Base-by-base conservation (phyloP, 2,888 invertebrate species). In the Brachylomia viminalis region DNA sequence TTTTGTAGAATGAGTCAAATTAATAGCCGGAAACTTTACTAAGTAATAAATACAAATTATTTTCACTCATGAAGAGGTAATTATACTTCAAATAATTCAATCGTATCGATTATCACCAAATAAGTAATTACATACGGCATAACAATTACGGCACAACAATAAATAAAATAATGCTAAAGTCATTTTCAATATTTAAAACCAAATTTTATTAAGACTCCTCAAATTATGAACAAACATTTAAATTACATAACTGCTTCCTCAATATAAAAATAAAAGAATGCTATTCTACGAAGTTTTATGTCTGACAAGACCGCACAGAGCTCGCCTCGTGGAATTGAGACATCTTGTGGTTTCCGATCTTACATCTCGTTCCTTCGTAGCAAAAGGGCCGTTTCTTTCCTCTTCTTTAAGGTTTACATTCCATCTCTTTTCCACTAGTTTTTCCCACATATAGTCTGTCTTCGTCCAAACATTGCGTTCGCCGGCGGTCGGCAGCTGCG, bases 341-440 rank as follows among this genome's bases (percentile, higher is more conserved):
- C 96, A 96, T 96, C 96, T 96, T 96, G 96, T 96, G 96, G 96
- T 96, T 96, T 96, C 95, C 95, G 95, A 96, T 96, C 93, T 90
- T 89, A 87, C 92, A 91, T 96, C 96, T 91, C 94, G 94, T 93
- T 96, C 93, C 88, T 87, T 88, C 96, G 86, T 86, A 87, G 80
- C 79, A 85, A 87, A 90, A 85, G 85, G 88, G 87, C 89, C 85
- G 89, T 89, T 90, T 92, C 95, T 92, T 93, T 96, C 95, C 95
- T 94, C 93, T 93, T 96, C 96, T 92, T 92, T 92, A 91, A 92
- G 92, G 93, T 93, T 93, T 91, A 92, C 92, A 83, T 89, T 91
- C 87, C 90, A 90, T 96, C 96, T 92, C 95, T 92, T 92, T 96
- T 93, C 91, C 92, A 91, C 96, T 87, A 86, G 90, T 88, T 94